Percentiles rank a stretch among this genome's conserved stretches.
These are phyloP conservation scores for Hecatera dysodea DNA, from an alignment of 2,888 invertebrate genomes.

Conservation along the genomic window DNA sequence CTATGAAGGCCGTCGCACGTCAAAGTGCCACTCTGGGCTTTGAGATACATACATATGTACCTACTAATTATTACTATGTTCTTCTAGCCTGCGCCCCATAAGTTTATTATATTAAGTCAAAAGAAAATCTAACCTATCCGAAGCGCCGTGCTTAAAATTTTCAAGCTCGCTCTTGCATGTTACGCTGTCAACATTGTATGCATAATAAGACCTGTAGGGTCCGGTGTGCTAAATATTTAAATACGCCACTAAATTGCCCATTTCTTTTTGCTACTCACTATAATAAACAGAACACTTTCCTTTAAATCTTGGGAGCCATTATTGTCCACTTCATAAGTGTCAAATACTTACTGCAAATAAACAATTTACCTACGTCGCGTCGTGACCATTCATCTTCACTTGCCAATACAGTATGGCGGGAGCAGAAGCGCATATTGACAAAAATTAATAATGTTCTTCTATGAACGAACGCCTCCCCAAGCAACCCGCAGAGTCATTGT, in stretches of 20 bases:
- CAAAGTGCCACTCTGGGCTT: no score
- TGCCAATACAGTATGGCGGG: conserved; percentile 45
- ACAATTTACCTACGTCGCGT: conserved; percentile 1
- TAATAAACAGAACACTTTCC: not conserved
- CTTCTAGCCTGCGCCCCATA: no score
- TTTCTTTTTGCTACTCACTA: not conserved
- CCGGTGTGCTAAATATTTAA: no score
- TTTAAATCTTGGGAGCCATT: not conserved
- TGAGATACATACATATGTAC: no score
- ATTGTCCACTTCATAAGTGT: not conserved
- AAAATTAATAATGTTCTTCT: conserved; percentile 61
- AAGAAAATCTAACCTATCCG: no score
- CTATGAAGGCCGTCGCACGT: no score
- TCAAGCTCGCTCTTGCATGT: no score
- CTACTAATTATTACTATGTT: no score
- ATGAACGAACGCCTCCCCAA: conserved; percentile 55
- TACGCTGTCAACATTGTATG: no score
- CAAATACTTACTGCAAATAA: not conserved
- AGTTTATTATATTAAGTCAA: no score
- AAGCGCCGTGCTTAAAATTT: no score
- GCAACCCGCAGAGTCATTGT: conserved; percentile 70
- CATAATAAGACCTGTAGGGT: no score
- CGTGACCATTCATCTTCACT: conserved; percentile 11
- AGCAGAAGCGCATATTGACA: conserved; percentile 49
- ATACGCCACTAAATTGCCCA: not conserved